These are phyloP conservation scores for Drosophila pseudoananassae DNA, from an alignment of 1,140 invertebrate species.

Conservation along the genomic window DNA sequence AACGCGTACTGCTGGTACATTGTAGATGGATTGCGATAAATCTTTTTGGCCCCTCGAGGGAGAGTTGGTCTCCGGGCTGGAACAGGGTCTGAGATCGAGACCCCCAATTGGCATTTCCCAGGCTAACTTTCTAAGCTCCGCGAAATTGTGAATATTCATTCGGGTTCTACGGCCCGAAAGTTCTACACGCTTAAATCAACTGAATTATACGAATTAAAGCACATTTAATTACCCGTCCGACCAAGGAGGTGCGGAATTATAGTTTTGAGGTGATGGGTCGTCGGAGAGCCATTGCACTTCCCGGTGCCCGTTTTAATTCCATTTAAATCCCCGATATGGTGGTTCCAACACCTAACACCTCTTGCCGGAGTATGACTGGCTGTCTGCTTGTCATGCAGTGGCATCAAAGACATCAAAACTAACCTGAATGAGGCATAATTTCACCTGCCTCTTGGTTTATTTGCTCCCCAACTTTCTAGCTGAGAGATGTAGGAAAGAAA, in stretches of 20 bases:
- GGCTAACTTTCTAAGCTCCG: conserved; percentile 43
- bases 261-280: conserved; percentile 63
- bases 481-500: conserved; percentile 39
- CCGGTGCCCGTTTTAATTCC: background rate
- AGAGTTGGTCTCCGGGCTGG: conserved; percentile 2
- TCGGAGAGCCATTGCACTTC: conserved; percentile 1
- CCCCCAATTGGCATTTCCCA: conserved; percentile 68
- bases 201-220: conserved; percentile 69
- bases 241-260: conserved; percentile 52
- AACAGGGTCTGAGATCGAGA: conserved; percentile 26
- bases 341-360: background rate
- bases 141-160: conserved; percentile 69
- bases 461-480: conserved; percentile 60
- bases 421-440: conserved; percentile 77
- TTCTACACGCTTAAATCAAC: conserved; percentile 48
- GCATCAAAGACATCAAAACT: conserved; percentile 79
- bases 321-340: conserved; percentile 61
- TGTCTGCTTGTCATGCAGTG: conserved; percentile 54
- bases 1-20: conserved; percentile 28
- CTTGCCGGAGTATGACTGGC: background rate
- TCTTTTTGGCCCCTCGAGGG: conserved; percentile 40
- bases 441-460: conserved; percentile 24
- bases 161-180: conserved; percentile 2
- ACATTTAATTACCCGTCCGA: conserved; percentile 59
- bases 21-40: conserved; percentile 59